Conservation (phyloP, 2,888 invertebrate genomes). For the Seira ritae region DNA sequence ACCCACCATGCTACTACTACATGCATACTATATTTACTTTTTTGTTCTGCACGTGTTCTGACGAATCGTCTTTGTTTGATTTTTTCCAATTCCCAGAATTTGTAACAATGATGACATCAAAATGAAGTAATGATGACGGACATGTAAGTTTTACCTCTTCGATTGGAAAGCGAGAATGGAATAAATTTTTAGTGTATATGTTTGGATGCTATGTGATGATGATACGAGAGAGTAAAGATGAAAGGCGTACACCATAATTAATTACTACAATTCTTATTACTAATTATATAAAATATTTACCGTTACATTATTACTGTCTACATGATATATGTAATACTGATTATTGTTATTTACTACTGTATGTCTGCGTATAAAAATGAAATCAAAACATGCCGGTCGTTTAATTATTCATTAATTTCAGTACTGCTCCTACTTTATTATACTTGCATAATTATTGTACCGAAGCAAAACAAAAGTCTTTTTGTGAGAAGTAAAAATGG, state of each 20-base stretch:
- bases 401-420: constrained; percentile 51
- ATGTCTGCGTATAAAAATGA: constrained; percentile 50
- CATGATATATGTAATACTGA: constrained; percentile 48
- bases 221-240: constrained; percentile 66
- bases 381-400: constrained; percentile 60
- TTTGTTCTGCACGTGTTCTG: background rate
- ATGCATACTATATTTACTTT: too few relatives aligned
- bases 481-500: constrained; percentile 21
- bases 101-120: constrained; percentile 99
- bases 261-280: constrained; percentile 48
- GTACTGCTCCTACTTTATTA: constrained; percentile 45
- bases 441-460: constrained; percentile 33
- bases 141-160: constrained; percentile 62
- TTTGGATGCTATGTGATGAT: constrained; percentile 68
- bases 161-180: constrained; percentile 67
- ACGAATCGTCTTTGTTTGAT: constrained; percentile 57
- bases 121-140: constrained; percentile 81
- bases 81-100: constrained; percentile 86
- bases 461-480: constrained; percentile 15
- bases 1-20: too few relatives aligned
- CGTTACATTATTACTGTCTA: constrained; percentile 11
- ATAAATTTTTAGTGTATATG: constrained; percentile 69
- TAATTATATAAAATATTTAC: constrained; percentile 39
- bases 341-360: constrained; percentile 43
- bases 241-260: constrained; percentile 67